Evolutionary conservation across 2,797 vertebrate genomes (phyloP).

Genomic region (Petrocephalus schoutedeni): DNA sequence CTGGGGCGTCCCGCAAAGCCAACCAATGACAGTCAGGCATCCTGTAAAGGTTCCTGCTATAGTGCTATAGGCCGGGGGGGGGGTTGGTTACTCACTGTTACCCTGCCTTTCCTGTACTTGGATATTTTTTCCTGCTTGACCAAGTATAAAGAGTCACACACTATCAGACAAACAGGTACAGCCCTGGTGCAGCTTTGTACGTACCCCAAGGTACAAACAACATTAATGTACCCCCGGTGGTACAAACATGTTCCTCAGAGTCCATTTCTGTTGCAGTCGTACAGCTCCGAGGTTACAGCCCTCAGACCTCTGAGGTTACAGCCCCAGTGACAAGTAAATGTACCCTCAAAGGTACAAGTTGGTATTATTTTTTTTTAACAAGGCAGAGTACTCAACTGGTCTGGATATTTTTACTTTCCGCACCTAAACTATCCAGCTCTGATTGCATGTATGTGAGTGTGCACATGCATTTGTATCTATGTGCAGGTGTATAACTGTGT

Average conservation of each 20-base stretch:
- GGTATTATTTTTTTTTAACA: too few relatives aligned
- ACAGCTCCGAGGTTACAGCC: too few relatives aligned
- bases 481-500: not conserved
- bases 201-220: too few relatives aligned
- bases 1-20: not conserved
- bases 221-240: too few relatives aligned
- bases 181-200: too few relatives aligned
- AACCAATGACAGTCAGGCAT: not conserved
- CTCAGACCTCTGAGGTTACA: too few relatives aligned
- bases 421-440: not conserved
- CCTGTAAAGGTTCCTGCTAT: not conserved
- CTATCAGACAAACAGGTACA: too few relatives aligned
- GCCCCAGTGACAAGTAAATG: too few relatives aligned
- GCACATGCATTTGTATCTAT: not conserved
- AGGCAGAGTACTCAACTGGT: not conserved
- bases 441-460: not conserved
- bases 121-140: not conserved
- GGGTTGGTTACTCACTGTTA: not conserved
- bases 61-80: not conserved
- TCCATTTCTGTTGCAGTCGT: too few relatives aligned
- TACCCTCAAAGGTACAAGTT: too few relatives aligned
- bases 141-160: not conserved
- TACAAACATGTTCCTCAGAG: too few relatives aligned
- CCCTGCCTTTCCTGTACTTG: not conserved
- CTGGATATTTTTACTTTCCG: not conserved